These are phyloP conservation scores for Sympetrum striolatum DNA, from an alignment of 2,888 invertebrate genomes.

Conservation along the genomic window DNA sequence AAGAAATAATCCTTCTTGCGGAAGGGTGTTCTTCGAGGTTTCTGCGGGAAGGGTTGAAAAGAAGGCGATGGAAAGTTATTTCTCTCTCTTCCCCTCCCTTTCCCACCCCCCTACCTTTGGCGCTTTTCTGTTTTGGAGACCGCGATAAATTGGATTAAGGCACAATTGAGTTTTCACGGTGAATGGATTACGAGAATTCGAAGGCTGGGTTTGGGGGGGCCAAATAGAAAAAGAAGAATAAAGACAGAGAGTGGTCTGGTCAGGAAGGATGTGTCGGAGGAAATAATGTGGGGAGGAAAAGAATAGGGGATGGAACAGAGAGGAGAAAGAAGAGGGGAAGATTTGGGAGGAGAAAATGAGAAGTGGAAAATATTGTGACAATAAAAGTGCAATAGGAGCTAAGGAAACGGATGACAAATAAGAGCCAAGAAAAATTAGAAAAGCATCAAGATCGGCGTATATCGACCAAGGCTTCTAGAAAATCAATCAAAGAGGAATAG, in stretches of 20 bases:
- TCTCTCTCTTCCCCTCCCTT: neutral
- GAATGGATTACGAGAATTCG: constrained; percentile 17
- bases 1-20: neutral
- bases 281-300: neutral
- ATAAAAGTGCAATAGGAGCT: no score
- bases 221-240: neutral
- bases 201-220: neutral
- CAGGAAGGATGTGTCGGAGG: neutral
- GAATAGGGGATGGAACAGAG: neutral
- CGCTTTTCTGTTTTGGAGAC: neutral
- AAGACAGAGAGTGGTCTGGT: neutral
- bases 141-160: constrained; percentile 3
- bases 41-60: neutral
- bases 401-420: no score
- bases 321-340: neutral
- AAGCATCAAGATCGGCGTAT: no score
- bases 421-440: no score
- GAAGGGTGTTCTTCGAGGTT: neutral
- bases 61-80: neutral
- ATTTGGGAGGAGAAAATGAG: neutral
- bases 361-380: neutral
- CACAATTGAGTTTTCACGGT: constrained; percentile 1
- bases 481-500: no score
- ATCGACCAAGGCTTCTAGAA: no score
- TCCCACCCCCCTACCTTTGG: neutral